Evolutionary conservation across 1,140 invertebrate species (phyloP), one percentile per base, ranked within the genome.

Genomic region (Lanistes nyassanus): DNA sequence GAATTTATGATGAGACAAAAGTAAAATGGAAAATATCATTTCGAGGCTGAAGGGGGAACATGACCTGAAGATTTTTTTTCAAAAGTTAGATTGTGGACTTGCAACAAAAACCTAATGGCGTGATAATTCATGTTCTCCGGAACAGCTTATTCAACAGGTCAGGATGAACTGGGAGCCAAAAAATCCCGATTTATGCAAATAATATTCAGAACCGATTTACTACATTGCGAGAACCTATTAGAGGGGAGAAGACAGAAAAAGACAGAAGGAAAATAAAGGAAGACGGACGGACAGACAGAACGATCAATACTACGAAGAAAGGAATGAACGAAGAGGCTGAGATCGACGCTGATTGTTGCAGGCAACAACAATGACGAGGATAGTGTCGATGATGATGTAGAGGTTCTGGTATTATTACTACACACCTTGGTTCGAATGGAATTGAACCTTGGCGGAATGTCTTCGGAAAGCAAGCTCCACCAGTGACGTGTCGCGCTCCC

Each of bases 401-500:
- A 60, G 4, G 39, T 6, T 42, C 5, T 6, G 4, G 39, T 6
- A 6, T 42, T 42, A 0, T 47, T 11, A n/a, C 4, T 21, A n/a
- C 4, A 13, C 13, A 70, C 68, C 68, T 70, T 70, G n/a, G 29
- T 56, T 31, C 13, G 68, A 36, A 21, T 42, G n/a, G 9, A 39
- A 55, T 31, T 55, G 42, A 3, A 72, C 70, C 19, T 6, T 37
- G n/a, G 70, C 51, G 21, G 70, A 72, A 37, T 72, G 70, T 62
- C 60, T 72, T 36, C 70, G 19, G 6, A 72, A 56, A n/a, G 70
- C 70, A 13, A 55, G 60, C 36, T 72, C 70, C 56, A 60, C 70
- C 70, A 72, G 56, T 26, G 60, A 36, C 16, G 34, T 55, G 56
- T 72, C 70, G 19, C 42, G 70, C 3, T 53, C 37, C 55, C 37